These are phyloP conservation scores for Microtus oregoni DNA, from an alignment of 2,113 vertebrate species.

Conservation along the genomic window DNA sequence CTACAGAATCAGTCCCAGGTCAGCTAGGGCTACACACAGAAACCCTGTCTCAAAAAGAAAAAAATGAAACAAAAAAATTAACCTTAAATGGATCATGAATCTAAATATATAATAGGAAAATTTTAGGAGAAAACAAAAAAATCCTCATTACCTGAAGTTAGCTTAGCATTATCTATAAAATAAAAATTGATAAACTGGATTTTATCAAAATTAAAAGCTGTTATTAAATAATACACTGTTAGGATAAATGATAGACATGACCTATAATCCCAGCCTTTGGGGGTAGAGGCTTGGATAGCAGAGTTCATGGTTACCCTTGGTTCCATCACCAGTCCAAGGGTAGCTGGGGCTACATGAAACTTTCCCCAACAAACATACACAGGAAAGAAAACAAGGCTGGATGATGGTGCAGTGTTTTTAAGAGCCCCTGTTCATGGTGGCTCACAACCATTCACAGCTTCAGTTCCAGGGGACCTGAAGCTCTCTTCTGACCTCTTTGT, in stretches of 20 bases:
- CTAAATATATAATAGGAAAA: neutral
- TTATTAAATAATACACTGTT: neutral
- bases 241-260: neutral
- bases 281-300: neutral
- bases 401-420: too few species aligned
- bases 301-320: neutral
- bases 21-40: neutral
- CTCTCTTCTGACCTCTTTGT: neutral
- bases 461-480: neutral
- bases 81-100: neutral
- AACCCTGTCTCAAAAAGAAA: neutral
- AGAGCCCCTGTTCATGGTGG: neutral
- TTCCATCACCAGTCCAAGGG: neutral
- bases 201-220: slow-evolving; percentile 45
- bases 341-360: neutral
- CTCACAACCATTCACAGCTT: neutral
- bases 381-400: too few species aligned
- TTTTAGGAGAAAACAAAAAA: neutral
- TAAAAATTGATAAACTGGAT: slow-evolving; percentile 3
- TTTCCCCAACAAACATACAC: too few species aligned
- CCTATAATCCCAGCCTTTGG: neutral
- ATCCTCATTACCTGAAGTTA: slow-evolving; percentile 31
- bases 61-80: neutral
- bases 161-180: slow-evolving; percentile 3
- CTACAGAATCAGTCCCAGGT: neutral